Evolutionary conservation across 37 sponge, comb jelly and placozoan genomes (phyloP).

Genomic region (Amphimedon queenslandica): DNA sequence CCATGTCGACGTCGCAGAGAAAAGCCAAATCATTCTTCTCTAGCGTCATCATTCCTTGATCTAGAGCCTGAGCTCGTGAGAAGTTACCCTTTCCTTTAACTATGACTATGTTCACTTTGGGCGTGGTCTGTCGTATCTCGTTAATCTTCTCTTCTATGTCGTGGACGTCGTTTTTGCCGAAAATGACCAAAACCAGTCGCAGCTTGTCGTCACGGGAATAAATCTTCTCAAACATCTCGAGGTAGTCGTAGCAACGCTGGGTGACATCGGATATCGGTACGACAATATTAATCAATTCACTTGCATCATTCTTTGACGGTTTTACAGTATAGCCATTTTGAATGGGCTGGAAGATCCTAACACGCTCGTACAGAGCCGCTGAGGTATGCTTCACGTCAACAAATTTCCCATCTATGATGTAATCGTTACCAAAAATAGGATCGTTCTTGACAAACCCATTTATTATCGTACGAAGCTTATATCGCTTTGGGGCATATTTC

Average conservation of each 20-base stretch:
- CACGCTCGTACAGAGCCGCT: background rate
- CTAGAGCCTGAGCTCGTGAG: conserved; percentile 46
- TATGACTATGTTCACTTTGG: conserved; percentile 18
- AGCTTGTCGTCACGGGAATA: conserved; percentile 12
- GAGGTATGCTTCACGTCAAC: background rate
- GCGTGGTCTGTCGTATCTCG: no score
- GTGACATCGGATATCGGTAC: conserved; percentile 46
- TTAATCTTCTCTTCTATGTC: no score
- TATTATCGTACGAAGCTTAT: conserved; percentile 40
- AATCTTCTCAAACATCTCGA: conserved; percentile 51
- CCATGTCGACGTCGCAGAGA: conserved; percentile 72
- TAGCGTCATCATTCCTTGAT: conserved; percentile 41
- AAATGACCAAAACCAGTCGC: conserved; percentile 44
- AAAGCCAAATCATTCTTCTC: conserved; percentile 38
- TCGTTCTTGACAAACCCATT: conserved; percentile 63
- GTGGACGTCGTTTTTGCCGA: conserved; percentile 39
- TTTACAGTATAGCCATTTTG: conserved; percentile 20
- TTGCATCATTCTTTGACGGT: background rate
- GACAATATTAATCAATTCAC: conserved; percentile 19
- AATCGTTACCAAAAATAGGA: conserved; percentile 41
- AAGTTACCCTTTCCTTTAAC: conserved; percentile 46
- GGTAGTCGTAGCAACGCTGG: conserved; percentile 34
- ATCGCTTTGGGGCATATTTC: no score
- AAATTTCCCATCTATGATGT: conserved; percentile 44
- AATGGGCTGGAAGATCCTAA: conserved; percentile 45